Evolutionary conservation across 2,888 invertebrate genomes (phyloP).

Genomic region (Drosophila borborema): DNA sequence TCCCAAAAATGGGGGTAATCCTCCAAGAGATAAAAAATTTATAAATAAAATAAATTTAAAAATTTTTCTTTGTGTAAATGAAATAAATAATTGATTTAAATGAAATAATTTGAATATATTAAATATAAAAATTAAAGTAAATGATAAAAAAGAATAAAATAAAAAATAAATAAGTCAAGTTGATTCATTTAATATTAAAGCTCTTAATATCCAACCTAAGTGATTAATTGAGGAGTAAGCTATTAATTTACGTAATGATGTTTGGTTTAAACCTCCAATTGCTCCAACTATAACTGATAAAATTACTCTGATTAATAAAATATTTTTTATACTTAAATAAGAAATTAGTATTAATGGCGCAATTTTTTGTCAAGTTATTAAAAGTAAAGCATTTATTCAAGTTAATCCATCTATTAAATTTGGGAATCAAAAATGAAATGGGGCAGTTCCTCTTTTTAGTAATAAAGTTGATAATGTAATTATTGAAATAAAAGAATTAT

Average conservation of each 20-base stretch:
- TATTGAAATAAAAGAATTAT: slow-evolving; percentile 69
- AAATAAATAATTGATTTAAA: slow-evolving; percentile 79
- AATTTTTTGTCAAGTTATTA: slow-evolving; percentile 89
- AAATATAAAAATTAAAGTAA: slow-evolving; percentile 86
- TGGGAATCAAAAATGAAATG: slow-evolving; percentile 88
- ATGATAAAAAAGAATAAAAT: slow-evolving; percentile 85
- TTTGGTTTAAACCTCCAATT: slow-evolving; percentile 86
- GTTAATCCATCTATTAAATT: slow-evolving; percentile 87
- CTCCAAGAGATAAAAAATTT: slow-evolving; percentile 87
- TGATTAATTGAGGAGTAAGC: slow-evolving; percentile 89
- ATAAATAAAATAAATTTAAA: slow-evolving; percentile 48
- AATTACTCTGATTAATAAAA: slow-evolving; percentile 85
- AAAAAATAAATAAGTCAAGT: slow-evolving; percentile 86
- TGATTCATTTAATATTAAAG: slow-evolving; percentile 85
- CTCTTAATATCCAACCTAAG: slow-evolving; percentile 87
- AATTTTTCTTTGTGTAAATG: not conserved
- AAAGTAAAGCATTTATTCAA: slow-evolving; percentile 87
- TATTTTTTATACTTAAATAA: slow-evolving; percentile 85
- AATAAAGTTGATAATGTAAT: slow-evolving; percentile 85
- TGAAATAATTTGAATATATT: slow-evolving; percentile 86
- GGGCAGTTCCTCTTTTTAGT: slow-evolving; percentile 87
- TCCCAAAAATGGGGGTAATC: slow-evolving; percentile 87
- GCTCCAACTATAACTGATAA: slow-evolving; percentile 86
- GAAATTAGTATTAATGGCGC: slow-evolving; percentile 87
- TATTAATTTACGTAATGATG: slow-evolving; percentile 87